Evolutionary conservation across 2,113 vertebrate genomes (phyloP).

Genomic region (Callocephalon fimbriatum): DNA sequence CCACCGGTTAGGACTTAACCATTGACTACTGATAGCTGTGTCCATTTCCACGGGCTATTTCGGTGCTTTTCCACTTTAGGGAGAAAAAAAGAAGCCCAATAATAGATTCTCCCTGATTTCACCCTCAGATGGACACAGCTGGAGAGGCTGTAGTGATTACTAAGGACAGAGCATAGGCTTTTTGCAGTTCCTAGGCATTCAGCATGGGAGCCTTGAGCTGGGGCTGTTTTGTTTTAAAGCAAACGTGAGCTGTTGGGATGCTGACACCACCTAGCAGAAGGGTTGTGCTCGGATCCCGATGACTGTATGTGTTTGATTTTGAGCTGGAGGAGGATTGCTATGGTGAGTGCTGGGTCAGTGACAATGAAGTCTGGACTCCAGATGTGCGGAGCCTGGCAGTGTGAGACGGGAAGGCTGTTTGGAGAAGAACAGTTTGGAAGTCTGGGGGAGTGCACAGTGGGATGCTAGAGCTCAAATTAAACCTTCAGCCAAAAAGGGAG

Average conservation of each 20-base stretch:
- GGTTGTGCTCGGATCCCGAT: background rate
- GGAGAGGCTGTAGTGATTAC: background rate
- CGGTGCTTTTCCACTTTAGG: background rate
- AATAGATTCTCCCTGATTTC: background rate
- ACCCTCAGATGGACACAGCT: background rate
- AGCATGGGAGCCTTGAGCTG: accelerated
- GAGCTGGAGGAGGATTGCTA: slow-evolving; percentile 42
- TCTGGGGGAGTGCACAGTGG: slow-evolving; percentile 49
- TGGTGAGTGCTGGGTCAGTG: slow-evolving; percentile 55
- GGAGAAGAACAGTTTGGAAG: slow-evolving; percentile 57
- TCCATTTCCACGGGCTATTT: background rate
- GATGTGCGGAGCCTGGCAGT: slow-evolving; percentile 61
- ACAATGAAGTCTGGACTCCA: slow-evolving; percentile 66
- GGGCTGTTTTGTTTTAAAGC: background rate
- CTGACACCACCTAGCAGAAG: slow-evolving; percentile 59
- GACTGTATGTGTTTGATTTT: slow-evolving; percentile 46
- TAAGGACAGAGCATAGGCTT: background rate
- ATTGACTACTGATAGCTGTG: background rate
- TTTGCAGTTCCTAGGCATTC: background rate
- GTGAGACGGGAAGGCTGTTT: background rate
- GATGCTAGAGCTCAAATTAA: slow-evolving; percentile 56
- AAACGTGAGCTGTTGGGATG: background rate
- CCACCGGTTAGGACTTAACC: accelerated
- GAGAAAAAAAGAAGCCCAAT: background rate
- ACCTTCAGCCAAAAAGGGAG: slow-evolving; percentile 59